Evolutionary conservation across 1,140 invertebrate genomes (phyloP), one percentile per base, ranked within the genome.

Genomic region (Odontomachus brunneus): DNA sequence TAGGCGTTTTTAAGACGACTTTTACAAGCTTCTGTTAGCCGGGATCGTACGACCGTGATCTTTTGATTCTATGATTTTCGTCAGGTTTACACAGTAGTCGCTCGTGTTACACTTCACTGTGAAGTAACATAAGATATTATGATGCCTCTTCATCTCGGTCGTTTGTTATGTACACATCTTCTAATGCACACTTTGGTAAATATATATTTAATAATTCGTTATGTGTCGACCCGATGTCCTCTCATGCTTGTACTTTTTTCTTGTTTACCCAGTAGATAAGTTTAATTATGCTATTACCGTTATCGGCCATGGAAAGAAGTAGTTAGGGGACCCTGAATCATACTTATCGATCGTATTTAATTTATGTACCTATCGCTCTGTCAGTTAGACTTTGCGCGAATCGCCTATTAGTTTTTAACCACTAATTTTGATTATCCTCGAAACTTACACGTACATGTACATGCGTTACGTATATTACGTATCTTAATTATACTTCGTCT

Each of bases 271-370:
- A 88, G 69, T 69, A 86, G 84, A 86, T 82, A 84, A 81, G 38
- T 84, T 76, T 80, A 82, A 84, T 86, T 83, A 86, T 62, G 22
- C 49, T 83, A 83, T 72, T 75, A 48, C 59, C 63, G 38, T 83
- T 80, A 65, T 73, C 55, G 62, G 33, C 83, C 84, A 76, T 78
- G 65, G 26, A 74, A 72, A 88, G 55, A 76, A 87, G 76, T 87
- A 89, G 82, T 88, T 88, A 89, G 74, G 51, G 76, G 86, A 90
- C 89, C 89, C 89, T 90, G 89, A 90, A 90, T 90, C 71, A 33
- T 89, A 82, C 88, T 84, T 89, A 85, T 82, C 60, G 65, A 87
- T 89, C 85, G 38, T 80, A 80, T 69, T 44, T 57, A 78, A 24
- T 67, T 76, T 69, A 82, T 78, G 65, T 87, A 84, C 7, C 84